Evolutionary conservation across 2,888 invertebrate species (phyloP).

Genomic region (Pseudanteris insignis): DNA sequence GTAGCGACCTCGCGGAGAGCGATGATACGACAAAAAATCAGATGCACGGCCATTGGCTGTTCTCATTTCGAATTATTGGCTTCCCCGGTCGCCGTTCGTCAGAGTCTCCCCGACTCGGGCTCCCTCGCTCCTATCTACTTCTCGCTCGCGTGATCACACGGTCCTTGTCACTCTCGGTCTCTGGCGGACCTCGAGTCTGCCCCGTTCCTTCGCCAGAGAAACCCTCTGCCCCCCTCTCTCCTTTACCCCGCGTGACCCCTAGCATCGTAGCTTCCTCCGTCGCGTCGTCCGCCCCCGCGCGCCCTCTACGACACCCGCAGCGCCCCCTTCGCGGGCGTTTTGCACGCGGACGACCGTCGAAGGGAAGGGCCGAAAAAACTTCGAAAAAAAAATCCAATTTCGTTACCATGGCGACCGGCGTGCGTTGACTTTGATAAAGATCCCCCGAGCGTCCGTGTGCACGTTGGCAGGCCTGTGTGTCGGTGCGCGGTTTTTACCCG

Average conservation of each 20-base stretch:
- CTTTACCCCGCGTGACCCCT: constrained; percentile 44
- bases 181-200: constrained; percentile 10
- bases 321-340: constrained; percentile 32
- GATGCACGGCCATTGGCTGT: constrained; percentile 67
- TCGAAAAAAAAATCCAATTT: constrained; percentile 66
- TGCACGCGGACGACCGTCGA: constrained; percentile 58
- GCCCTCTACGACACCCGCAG: no score
- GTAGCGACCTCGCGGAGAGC: constrained; percentile 47
- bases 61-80: constrained; percentile 66
- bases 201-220: constrained; percentile 37
- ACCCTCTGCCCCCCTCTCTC: constrained; percentile 32
- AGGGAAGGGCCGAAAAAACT: no score
- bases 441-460: constrained; percentile 51
- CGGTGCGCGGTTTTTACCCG: constrained; percentile 27
- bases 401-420: constrained; percentile 66
- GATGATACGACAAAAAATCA: constrained; percentile 66
- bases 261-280: constrained; percentile 44
- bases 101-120: constrained; percentile 58
- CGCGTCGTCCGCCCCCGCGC: constrained; percentile 31
- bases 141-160: no score
- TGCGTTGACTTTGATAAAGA: constrained; percentile 67
- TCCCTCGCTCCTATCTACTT: no score
- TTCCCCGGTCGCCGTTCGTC: constrained; percentile 63
- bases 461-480: constrained; percentile 26
- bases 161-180: constrained; percentile 43